phyloP scores from a whole-genome alignment of 2,888 invertebrate genomes.

The Noctua pronuba region DNA sequence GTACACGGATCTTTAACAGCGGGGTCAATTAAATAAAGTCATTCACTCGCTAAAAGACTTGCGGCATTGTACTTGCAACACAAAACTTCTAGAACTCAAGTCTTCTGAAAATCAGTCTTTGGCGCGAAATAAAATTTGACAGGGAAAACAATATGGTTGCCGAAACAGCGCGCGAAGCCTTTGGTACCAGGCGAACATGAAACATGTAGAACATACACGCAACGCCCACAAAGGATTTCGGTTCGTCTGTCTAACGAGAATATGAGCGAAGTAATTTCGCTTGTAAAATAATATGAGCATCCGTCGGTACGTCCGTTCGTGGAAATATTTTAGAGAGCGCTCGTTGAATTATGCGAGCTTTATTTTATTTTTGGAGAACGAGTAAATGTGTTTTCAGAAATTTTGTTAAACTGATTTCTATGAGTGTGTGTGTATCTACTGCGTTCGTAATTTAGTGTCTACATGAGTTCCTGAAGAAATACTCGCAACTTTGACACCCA shows the following conservation, averaged over 20 bases:
- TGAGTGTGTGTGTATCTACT: background rate
- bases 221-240: conserved; percentile 56
- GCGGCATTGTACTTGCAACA: background rate
- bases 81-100: conserved; percentile 7
- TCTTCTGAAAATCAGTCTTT: conserved; percentile 15
- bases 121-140: conserved; percentile 41
- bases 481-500: too few relatives aligned
- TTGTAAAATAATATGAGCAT: conserved; percentile 58
- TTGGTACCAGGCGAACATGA: conserved; percentile 34
- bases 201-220: conserved; percentile 16
- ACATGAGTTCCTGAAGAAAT: too few relatives aligned
- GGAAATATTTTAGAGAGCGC: conserved; percentile 42
- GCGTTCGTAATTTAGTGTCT: too few relatives aligned
- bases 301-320: conserved; percentile 33
- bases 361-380: conserved; percentile 8
- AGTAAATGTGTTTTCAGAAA: conserved; percentile 16
- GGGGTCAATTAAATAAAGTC: background rate
- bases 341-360: conserved; percentile 37
- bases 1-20: background rate
- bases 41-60: background rate
- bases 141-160: conserved; percentile 38
- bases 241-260: conserved; percentile 54
- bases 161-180: conserved; percentile 11
- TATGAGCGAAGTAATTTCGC: conserved; percentile 50
- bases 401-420: conserved; percentile 19